Evolutionary conservation across 2,113 vertebrate species (phyloP).

Genomic region (Herpetotheres cachinnans): DNA sequence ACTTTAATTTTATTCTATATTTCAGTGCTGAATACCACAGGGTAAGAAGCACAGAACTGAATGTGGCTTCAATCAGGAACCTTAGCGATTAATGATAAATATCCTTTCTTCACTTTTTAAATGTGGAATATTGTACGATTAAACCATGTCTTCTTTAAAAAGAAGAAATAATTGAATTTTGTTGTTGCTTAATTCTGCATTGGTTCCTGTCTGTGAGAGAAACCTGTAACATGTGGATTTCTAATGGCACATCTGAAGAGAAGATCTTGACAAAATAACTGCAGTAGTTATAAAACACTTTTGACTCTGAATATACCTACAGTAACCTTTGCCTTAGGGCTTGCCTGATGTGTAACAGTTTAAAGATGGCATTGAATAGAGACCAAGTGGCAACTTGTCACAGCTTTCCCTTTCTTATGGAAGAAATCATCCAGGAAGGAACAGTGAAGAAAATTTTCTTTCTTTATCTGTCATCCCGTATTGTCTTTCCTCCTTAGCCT

Average conservation of each 20-base stretch:
- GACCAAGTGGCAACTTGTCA: neutral
- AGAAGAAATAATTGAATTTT: neutral
- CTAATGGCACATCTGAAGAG: neutral
- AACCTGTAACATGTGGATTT: neutral
- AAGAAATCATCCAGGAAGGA: neutral
- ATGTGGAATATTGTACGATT: neutral
- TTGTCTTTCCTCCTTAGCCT: neutral
- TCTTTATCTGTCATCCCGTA: neutral
- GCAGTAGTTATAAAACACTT: neutral
- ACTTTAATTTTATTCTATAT: constrained; percentile 10
- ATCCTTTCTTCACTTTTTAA: neutral
- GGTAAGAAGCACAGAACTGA: constrained; percentile 37
- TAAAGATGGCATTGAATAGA: neutral
- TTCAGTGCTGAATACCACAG: neutral
- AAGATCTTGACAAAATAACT: neutral
- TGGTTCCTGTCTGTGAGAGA: neutral
- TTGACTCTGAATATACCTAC: neutral
- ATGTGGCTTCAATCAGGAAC: neutral
- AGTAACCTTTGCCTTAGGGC: neutral
- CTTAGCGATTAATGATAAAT: neutral
- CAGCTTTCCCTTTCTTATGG: neutral
- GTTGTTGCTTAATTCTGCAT: neutral
- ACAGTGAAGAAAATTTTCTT: neutral
- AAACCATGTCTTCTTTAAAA: neutral
- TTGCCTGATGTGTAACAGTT: neutral